These are phyloP conservation scores for Tribolium madens DNA, from an alignment of 1,140 invertebrate species.

Conservation along the genomic window DNA sequence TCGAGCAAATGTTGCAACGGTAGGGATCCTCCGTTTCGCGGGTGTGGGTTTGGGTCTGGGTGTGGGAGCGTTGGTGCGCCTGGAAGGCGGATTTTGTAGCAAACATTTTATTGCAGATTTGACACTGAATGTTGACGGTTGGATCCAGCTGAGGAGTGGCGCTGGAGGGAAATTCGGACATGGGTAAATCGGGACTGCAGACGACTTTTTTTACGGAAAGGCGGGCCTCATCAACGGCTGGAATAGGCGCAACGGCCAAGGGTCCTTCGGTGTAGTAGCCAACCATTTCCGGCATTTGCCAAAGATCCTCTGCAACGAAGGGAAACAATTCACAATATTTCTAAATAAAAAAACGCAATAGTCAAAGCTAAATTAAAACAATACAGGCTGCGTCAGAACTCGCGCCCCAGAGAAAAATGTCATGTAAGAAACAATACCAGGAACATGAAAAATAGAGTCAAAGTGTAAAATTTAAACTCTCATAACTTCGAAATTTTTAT, in stretches of 20 bases:
- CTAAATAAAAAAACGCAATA: no score
- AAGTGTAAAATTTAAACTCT: no score
- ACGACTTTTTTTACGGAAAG: constrained; percentile 63
- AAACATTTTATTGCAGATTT: constrained; percentile 72
- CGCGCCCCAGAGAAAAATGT: no score
- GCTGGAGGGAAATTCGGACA: constrained; percentile 47
- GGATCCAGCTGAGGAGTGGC: constrained; percentile 39
- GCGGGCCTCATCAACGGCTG: constrained; percentile 55
- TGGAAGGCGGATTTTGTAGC: constrained; percentile 72
- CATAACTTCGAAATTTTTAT: no score
- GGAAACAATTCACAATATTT: constrained; percentile 12
- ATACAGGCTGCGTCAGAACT: no score
- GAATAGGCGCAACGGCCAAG: constrained; percentile 61
- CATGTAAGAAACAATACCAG: no score
- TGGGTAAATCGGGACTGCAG: constrained; percentile 64
- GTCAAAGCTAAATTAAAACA: no score
- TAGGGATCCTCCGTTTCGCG: constrained; percentile 81
- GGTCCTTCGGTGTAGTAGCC: constrained; percentile 64
- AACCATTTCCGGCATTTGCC: constrained; percentile 66
- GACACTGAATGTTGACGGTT: constrained; percentile 65
- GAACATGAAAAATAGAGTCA: no score
- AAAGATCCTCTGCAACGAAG: constrained; percentile 63
- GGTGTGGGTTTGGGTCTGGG: constrained; percentile 73
- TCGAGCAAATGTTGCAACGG: constrained; percentile 90
- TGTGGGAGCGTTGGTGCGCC: constrained; percentile 71